phyloP scores from a whole-genome alignment of 2,888 invertebrate genomes.

The Lamellibrachia satsuma region DNA sequence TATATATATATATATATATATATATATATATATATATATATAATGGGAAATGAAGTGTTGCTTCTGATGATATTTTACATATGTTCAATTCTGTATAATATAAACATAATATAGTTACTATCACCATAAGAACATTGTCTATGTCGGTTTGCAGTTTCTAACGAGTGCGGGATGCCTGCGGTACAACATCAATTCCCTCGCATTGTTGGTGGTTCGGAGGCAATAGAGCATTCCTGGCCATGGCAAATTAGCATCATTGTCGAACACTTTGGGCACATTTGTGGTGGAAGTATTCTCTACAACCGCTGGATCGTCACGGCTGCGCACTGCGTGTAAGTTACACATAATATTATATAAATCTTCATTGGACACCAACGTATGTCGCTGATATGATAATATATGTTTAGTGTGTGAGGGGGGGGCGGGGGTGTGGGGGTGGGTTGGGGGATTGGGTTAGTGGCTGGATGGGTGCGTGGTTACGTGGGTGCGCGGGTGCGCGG shows the following conservation, averaged over 20 bases:
- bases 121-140: background rate
- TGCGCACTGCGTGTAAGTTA: background rate
- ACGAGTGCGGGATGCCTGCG: slow-evolving; percentile 36
- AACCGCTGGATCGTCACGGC: background rate
- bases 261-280: background rate
- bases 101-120: too few species aligned
- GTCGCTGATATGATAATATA: background rate
- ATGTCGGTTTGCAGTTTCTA: background rate
- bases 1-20: too few species aligned
- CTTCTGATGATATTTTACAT: too few species aligned
- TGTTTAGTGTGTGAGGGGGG: background rate
- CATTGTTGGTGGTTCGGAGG: slow-evolving; percentile 41
- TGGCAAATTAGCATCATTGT: slow-evolving; percentile 36
- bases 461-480: too few species aligned
- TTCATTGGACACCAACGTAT: background rate
- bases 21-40: too few species aligned
- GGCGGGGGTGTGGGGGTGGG: too few species aligned
- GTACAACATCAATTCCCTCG: slow-evolving; percentile 35
- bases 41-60: too few species aligned
- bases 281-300: background rate
- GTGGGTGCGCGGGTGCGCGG: too few species aligned
- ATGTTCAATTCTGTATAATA: too few species aligned
- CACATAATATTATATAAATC: background rate
- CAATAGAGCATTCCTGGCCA: slow-evolving; percentile 39
- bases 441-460: too few species aligned